Conservation (phyloP, 2,797 vertebrate species). For the Chloroceryle inda region DNA sequence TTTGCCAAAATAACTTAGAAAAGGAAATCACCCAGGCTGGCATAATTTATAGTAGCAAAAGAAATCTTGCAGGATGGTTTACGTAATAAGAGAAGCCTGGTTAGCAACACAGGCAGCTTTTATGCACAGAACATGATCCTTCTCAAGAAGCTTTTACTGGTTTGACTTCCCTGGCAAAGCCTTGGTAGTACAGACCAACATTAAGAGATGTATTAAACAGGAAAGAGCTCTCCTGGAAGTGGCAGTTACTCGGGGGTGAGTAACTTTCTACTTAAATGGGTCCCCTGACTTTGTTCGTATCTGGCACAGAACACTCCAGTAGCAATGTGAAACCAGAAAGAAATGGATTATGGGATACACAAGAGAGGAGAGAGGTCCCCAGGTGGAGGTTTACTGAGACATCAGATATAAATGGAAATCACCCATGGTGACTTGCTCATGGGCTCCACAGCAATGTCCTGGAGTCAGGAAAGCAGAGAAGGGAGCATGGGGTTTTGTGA, state of each 20-base stretch:
- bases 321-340: background rate
- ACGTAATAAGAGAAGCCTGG: background rate
- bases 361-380: background rate
- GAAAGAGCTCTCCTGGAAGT: background rate
- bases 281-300: background rate
- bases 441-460: background rate
- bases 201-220: background rate
- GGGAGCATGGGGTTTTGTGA: background rate
- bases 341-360: background rate
- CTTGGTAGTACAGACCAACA: background rate
- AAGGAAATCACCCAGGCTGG: slow-evolving; percentile 3
- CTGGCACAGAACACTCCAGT: background rate
- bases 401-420: background rate
- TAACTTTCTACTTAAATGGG: background rate
- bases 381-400: background rate
- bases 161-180: background rate
- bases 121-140: background rate
- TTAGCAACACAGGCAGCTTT: background rate
- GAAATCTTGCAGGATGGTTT: background rate
- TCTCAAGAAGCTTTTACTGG: background rate
- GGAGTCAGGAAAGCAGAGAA: background rate
- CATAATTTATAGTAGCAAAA: background rate
- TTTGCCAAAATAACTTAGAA: slow-evolving; percentile 22
- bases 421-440: background rate
- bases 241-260: background rate